Evolutionary conservation across 1,140 invertebrate genomes (phyloP), one percentile per base, ranked within the genome.

Genomic region (Meteorus sp.): DNA sequence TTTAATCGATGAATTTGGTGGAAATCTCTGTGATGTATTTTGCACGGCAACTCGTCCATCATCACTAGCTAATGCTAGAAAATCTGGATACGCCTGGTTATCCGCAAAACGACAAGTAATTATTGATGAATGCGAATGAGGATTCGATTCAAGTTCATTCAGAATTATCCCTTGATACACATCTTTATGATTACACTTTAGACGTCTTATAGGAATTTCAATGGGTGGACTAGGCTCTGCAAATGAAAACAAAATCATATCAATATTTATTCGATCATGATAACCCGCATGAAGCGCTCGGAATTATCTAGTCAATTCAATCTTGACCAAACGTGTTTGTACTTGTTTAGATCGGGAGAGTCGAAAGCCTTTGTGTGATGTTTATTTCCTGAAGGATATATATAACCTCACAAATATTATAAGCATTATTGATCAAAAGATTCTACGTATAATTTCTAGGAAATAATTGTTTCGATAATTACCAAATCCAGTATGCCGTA

Each of bases 11-110:
- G 44, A 39, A 59, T 70, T 52, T 6, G 52, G 23, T 7, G 37
- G 4, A 35, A 67, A 70, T 6, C 66, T 61, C 8, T 31, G 52
- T 13, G 35, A 33, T 22, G 82, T 84, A 56, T 85, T 80, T 73
- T 88, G 85, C 15, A 92, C 77, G 22, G 84, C 83, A 45, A 92
- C 79, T 67, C 82, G 85, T 6, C 92, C 93, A 81, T 92, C 89
- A 81, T 94, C 92, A 77, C 92, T 93, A 13, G 90, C 91, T 31
- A 93, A 80, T 9, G 88, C 91, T 29, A 94, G 73, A 19, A 91
- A 81, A 70, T 94, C 81, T 68, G 88, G 81, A 52, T 84, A 84
- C n/a, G 19, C 84, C 83, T 17, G 70, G 63, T 6, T 74, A 50
- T 68, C 72, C 63, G 72, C 79, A 66, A 83, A 83, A 57, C 75